phyloP scores from a whole-genome alignment of 2,888 invertebrate genomes.

The Coleophora deauratella region DNA sequence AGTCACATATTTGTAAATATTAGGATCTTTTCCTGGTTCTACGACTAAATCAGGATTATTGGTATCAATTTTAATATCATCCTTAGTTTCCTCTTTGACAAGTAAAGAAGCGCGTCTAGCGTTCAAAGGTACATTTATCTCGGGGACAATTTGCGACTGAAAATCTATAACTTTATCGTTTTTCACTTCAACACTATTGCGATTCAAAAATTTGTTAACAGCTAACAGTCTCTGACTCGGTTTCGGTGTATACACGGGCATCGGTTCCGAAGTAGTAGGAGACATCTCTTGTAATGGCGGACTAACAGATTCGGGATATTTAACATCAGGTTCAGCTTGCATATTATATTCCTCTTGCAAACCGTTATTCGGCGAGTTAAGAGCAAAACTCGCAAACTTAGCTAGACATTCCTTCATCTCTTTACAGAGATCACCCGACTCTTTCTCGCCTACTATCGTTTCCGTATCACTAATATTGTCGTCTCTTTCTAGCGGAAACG shows the following conservation, averaged over 20 bases:
- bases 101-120: slow-evolving; percentile 34
- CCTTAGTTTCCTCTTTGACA: slow-evolving; percentile 29
- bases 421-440: slow-evolving; percentile 23
- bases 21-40: slow-evolving; percentile 35
- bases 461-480: slow-evolving; percentile 48
- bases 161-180: slow-evolving; percentile 31
- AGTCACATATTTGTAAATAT: slow-evolving; percentile 52
- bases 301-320: slow-evolving; percentile 56
- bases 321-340: slow-evolving; percentile 19
- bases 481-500: slow-evolving; percentile 49
- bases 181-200: slow-evolving; percentile 18
- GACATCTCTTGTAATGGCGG: slow-evolving; percentile 64
- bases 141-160: slow-evolving; percentile 29
- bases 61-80: slow-evolving; percentile 17
- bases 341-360: slow-evolving; percentile 22
- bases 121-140: slow-evolving; percentile 42
- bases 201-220: slow-evolving; percentile 44
- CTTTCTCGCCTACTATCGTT: slow-evolving; percentile 45
- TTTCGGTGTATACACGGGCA: slow-evolving; percentile 47
- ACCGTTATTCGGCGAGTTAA: slow-evolving; percentile 30
- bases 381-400: slow-evolving; percentile 53
- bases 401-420: slow-evolving; percentile 62
- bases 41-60: slow-evolving; percentile 14
- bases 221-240: slow-evolving; percentile 43
- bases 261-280: slow-evolving; percentile 45